Base-by-base conservation (phyloP, 2,113 vertebrate species). In the Pterophyllum scalare region DNA sequence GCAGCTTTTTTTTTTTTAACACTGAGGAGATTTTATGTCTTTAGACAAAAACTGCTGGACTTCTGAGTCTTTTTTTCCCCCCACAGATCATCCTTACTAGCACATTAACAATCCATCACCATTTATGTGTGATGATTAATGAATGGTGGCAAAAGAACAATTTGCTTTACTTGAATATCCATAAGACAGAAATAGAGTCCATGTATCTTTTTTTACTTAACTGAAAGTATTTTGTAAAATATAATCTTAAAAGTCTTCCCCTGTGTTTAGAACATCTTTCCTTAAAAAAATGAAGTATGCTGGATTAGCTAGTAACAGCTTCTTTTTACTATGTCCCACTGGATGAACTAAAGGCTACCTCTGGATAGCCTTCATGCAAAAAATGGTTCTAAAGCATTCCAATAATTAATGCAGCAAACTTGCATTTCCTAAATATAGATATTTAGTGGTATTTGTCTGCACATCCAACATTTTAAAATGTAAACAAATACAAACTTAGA, bases 21-120 rank as follows among this genome's bases (percentile, higher is more conserved):
- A 19, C 26, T 70, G n/a, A 52, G 9, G 33, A 54, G 61, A 83
- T 85, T 84, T 74, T 52, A 77, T 60, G 75, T 49, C 40, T 24
- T 77, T 9, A 65, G 35, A 72, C 70, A 62, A 65, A 33, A 67
- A 70, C 58, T 80, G 72, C 72, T 82, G 46, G 83, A 80, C 79
- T 28, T 12, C 46, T 59, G 28, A 28, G 11, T 14, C 52, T 75
- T 77, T 84, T 76, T 43, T 77, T 58, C 58, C 52, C 19, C 1
- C 49, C 72, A n/a, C 28, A 82, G 35, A 33, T 75, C 20, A 67
- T 19, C 20, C 31, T 59, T 67, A 79, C 33, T 79, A n/a, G 61
- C 88, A 76, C 76, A 83, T 82, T 75, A 78, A 72, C 85, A 78
- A 59, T 24, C 59, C 56, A 52, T 43, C 80, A 54, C 2, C 60